Conservation (phyloP, 2,797 vertebrate species). For the Acipenser ruthenus region DNA sequence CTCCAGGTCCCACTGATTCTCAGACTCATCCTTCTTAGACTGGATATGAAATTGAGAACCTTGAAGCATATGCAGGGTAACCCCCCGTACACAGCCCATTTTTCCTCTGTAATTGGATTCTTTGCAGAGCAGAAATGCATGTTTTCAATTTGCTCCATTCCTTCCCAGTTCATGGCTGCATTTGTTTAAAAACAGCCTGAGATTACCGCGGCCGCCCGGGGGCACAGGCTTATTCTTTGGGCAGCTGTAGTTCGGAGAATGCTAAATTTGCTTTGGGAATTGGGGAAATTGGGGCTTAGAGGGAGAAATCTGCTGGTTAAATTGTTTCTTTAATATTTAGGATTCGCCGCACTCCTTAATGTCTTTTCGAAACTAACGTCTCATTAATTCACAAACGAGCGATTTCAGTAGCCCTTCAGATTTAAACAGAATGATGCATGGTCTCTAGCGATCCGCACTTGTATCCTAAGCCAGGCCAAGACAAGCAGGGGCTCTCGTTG, state of each 20-base stretch:
- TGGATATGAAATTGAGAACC: constrained; percentile 22
- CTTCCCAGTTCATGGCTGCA: not conserved
- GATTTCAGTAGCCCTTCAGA: not conserved
- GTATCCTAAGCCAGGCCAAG: not conserved
- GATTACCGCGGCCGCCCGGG: not conserved
- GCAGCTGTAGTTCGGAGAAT: not conserved
- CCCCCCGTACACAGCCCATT: constrained; percentile 3
- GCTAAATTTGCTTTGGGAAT: not conserved
- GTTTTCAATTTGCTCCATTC: constrained; percentile 2
- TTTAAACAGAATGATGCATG: not conserved
- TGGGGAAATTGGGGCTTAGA: not conserved
- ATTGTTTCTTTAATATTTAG: constrained; percentile 6
- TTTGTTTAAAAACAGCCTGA: constrained; percentile 13
- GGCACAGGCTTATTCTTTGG: constrained; percentile 3
- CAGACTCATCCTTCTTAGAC: constrained; percentile 18
- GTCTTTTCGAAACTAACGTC: not conserved
- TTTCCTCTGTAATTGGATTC: constrained; percentile 14
- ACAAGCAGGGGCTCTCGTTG: not conserved
- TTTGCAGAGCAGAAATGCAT: constrained; percentile 1
- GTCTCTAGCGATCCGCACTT: not conserved
- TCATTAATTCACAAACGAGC: not conserved
- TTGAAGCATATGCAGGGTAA: no score
- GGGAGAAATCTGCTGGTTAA: constrained; percentile 5
- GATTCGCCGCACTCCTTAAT: not conserved
- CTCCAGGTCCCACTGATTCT: constrained; percentile 21